These are phyloP conservation scores for Camelus dromedarius DNA, from an alignment of 2,113 vertebrate genomes.

Conservation along the genomic window DNA sequence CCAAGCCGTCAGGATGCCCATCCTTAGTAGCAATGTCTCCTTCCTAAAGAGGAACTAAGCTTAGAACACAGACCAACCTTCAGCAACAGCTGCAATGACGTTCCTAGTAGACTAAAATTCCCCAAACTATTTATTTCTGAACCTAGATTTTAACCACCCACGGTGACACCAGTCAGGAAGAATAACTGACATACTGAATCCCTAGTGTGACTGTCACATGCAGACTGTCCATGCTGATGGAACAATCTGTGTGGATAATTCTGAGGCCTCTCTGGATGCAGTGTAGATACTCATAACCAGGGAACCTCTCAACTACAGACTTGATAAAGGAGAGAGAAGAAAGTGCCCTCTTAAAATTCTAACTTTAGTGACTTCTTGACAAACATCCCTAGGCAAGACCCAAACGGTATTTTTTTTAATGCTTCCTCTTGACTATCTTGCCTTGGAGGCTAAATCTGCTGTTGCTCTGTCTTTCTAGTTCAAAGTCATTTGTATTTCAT, in stretches of 20 bases:
- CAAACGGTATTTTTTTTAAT: constrained; percentile 3
- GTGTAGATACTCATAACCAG: not conserved
- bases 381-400: not conserved
- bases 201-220: not conserved
- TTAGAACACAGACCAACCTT: not conserved
- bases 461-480: not conserved
- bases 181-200: not conserved
- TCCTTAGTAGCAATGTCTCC: not conserved
- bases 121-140: not conserved
- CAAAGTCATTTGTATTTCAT: constrained; percentile 52
- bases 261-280: not conserved
- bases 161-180: not conserved
- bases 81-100: not conserved
- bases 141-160: not conserved
- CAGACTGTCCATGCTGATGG: not conserved
- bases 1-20: not conserved
- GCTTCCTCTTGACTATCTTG: not conserved
- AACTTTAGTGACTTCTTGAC: not conserved
- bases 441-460: not conserved
- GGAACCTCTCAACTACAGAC: not conserved
- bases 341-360: not conserved
- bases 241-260: not conserved
- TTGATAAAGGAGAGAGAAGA: not conserved
- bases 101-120: not conserved
- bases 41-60: not conserved